Evolutionary conservation across 2,113 vertebrate species (phyloP).

Genomic region (Marcusenius ussheri): DNA sequence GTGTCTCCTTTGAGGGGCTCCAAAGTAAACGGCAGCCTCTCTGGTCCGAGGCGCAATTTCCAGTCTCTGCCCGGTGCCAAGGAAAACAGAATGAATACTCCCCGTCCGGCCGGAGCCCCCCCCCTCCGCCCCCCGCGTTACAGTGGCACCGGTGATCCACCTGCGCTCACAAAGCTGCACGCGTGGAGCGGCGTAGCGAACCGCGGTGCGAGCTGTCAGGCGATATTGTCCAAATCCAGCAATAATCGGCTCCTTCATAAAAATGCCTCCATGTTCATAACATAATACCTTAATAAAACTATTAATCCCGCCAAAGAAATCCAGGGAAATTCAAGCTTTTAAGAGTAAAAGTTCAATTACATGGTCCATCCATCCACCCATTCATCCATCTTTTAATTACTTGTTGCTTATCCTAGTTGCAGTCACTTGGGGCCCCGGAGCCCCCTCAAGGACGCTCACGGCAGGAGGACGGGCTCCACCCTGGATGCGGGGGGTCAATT

Average conservation of each 20-base stretch:
- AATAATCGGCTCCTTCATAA: background rate
- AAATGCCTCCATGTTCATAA: background rate
- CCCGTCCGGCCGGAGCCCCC: background rate
- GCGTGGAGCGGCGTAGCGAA: background rate
- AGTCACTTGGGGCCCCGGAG: background rate
- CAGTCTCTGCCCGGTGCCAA: conserved; percentile 47
- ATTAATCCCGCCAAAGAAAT: background rate
- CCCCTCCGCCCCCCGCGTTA: background rate
- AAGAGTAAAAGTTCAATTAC: background rate
- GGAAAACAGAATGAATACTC: conserved; percentile 35
- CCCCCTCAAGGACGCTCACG: background rate
- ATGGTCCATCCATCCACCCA: background rate
- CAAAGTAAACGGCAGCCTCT: conserved; percentile 48
- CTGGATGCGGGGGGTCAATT: background rate
- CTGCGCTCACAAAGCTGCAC: background rate
- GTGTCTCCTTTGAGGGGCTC: conserved; percentile 46
- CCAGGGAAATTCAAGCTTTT: background rate
- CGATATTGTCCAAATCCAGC: background rate
- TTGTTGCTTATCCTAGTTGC: background rate
- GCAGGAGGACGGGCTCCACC: background rate
- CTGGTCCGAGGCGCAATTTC: conserved; percentile 59
- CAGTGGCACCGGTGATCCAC: background rate
- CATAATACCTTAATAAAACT: background rate
- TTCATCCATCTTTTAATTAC: background rate
- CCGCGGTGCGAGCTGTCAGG: background rate